phyloP scores from a whole-genome alignment of 2,797 vertebrate species.

The Pipistrellus pygmaeus region DNA sequence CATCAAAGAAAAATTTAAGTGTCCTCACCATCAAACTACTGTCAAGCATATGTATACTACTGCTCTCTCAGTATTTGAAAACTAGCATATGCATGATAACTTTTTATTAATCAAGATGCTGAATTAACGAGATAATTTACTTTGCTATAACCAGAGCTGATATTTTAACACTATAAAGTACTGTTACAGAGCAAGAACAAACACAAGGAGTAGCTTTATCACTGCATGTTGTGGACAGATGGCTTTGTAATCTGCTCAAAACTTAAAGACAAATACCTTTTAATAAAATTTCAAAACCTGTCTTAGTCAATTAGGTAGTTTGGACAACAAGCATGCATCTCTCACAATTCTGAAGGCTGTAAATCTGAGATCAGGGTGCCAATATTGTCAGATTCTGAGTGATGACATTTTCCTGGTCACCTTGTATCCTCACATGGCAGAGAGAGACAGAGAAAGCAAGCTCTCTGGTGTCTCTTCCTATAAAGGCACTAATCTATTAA shows the following conservation, averaged over 20 bases:
- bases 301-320: not conserved
- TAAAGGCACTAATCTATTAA: not conserved
- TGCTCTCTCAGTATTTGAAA: constrained; percentile 52
- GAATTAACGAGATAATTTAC: constrained; percentile 49
- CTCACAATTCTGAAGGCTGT: not conserved
- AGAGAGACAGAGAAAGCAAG: not conserved
- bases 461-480: not conserved
- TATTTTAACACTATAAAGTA: constrained; percentile 49
- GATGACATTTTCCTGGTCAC: not conserved
- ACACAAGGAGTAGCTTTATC: constrained; percentile 29
- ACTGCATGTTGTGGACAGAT: constrained; percentile 46
- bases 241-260: constrained; percentile 60
- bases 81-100: not conserved
- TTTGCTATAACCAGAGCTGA: not conserved
- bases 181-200: constrained; percentile 60
- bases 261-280: constrained; percentile 57
- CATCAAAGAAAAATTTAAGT: constrained; percentile 40
- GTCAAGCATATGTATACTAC: not conserved
- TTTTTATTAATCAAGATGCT: constrained; percentile 47
- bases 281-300: constrained; percentile 57
- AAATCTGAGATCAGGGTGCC: not conserved
- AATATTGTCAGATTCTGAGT: not conserved
- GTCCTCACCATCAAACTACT: constrained; percentile 35
- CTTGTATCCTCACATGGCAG: not conserved
- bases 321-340: not conserved